Evolutionary conservation across 2,888 invertebrate genomes (phyloP).

Genomic region (Himalopsyche kuldschensis): DNA sequence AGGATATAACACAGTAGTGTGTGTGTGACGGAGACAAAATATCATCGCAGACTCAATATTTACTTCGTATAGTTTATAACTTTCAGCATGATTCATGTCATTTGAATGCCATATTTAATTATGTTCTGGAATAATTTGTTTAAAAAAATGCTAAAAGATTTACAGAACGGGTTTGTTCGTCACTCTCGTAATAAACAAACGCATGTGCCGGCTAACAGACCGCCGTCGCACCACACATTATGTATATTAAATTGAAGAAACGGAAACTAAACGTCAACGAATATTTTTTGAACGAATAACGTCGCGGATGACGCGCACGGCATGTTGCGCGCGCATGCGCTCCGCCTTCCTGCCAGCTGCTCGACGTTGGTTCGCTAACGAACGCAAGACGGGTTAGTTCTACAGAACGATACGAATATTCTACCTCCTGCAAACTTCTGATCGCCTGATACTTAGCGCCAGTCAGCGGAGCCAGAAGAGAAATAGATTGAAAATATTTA

Average conservation of each 20-base stretch:
- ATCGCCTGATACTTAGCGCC: constrained; percentile 2
- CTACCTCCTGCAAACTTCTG: constrained; percentile 13
- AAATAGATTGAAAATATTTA: too few relatives aligned
- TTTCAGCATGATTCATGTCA: too few relatives aligned
- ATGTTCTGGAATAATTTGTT: too few relatives aligned
- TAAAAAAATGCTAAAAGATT: too few relatives aligned
- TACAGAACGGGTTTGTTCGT: too few relatives aligned
- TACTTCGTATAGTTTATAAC: too few relatives aligned
- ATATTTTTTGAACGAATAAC: neutral
- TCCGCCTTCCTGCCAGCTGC: constrained; percentile 22
- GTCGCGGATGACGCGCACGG: constrained; percentile 8
- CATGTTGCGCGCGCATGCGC: neutral
- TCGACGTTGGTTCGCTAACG: constrained; percentile 10
- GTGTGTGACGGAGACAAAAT: too few relatives aligned
- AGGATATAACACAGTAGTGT: too few relatives aligned
- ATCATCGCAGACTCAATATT: too few relatives aligned
- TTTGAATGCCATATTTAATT: too few relatives aligned
- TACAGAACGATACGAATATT: neutral
- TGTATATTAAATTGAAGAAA: neutral
- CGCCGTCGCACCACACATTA: neutral
- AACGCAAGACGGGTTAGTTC: neutral
- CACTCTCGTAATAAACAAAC: neutral
- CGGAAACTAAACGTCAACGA: constrained; percentile 6
- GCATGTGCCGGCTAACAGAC: neutral
- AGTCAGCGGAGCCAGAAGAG: neutral